Evolutionary conservation across 2,797 vertebrate species (phyloP).

Genomic region (Eupleurogrammus muticus): DNA sequence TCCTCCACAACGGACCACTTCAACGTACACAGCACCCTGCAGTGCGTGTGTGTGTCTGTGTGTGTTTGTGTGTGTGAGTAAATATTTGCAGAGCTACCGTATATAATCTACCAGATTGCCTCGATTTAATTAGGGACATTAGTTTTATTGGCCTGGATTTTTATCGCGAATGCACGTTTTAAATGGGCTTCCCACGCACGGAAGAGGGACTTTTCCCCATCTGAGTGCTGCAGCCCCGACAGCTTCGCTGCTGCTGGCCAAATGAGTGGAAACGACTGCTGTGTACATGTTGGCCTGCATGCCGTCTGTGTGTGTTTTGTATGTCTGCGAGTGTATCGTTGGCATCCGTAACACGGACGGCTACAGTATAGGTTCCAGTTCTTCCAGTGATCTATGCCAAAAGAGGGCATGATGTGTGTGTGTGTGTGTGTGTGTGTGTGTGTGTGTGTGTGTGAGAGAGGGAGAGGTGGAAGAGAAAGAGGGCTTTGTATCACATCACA

Average conservation of each 20-base stretch:
- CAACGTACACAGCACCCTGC: slow-evolving; percentile 47
- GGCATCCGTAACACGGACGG: slow-evolving; percentile 38
- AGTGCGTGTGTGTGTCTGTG: slow-evolving; percentile 32
- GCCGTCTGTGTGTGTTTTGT: slow-evolving; percentile 36
- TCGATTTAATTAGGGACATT: slow-evolving; percentile 42
- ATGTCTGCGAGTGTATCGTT: slow-evolving; percentile 39
- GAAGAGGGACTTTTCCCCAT: slow-evolving; percentile 7
- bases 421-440: slow-evolving; percentile 22
- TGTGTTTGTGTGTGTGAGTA: slow-evolving; percentile 48
- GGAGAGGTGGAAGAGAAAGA: slow-evolving; percentile 69
- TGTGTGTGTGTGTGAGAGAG: background rate
- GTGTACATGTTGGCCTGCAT: slow-evolving; percentile 40
- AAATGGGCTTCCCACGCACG: slow-evolving; percentile 10
- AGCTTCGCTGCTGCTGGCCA: background rate
- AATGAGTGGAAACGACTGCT: slow-evolving; percentile 13
- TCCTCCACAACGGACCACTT: slow-evolving; percentile 66
- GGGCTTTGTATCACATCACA: slow-evolving; percentile 77
- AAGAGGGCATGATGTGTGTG: slow-evolving; percentile 41
- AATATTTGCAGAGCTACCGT: slow-evolving; percentile 63
- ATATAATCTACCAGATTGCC: slow-evolving; percentile 19
- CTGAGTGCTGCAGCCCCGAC: background rate
- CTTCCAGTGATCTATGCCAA: slow-evolving; percentile 58
- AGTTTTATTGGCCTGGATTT: slow-evolving; percentile 31
- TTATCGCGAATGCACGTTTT: slow-evolving; percentile 3
- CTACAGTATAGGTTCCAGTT: slow-evolving; percentile 50